These are phyloP conservation scores for Solenodon paradoxus DNA, from an alignment of 2,113 vertebrate genomes.

Conservation along the genomic window DNA sequence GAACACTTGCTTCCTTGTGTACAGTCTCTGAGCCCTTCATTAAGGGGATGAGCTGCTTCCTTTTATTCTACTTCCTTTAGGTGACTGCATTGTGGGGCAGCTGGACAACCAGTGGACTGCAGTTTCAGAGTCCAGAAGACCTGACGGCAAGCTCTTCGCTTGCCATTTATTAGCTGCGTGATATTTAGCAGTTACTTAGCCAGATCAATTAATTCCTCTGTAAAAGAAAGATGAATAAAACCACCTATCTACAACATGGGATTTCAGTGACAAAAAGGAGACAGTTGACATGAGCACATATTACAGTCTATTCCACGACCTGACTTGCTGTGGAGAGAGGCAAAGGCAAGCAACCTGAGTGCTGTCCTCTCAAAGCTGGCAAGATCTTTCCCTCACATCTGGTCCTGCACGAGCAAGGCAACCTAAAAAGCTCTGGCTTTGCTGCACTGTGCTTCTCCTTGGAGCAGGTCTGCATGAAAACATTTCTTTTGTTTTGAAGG, in stretches of 20 bases:
- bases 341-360: background rate
- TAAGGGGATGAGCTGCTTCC: background rate
- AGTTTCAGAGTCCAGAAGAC: background rate
- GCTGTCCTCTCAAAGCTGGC: background rate
- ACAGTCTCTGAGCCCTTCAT: background rate
- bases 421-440: background rate
- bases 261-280: background rate
- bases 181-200: background rate
- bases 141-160: background rate
- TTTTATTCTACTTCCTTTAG: background rate
- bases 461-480: background rate
- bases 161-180: background rate
- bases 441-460: background rate
- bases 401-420: background rate
- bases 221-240: background rate
- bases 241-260: background rate
- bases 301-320: background rate
- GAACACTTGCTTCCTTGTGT: background rate
- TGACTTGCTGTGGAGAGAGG: background rate
- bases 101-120: background rate
- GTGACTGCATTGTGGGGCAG: background rate
- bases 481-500: too few species aligned
- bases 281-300: background rate
- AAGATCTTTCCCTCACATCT: background rate
- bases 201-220: background rate